Percentiles rank a stretch among this genome's conserved stretches.
Conservation (phyloP, 2,888 invertebrate genomes). For the Notocelia uddmanniana region DNA sequence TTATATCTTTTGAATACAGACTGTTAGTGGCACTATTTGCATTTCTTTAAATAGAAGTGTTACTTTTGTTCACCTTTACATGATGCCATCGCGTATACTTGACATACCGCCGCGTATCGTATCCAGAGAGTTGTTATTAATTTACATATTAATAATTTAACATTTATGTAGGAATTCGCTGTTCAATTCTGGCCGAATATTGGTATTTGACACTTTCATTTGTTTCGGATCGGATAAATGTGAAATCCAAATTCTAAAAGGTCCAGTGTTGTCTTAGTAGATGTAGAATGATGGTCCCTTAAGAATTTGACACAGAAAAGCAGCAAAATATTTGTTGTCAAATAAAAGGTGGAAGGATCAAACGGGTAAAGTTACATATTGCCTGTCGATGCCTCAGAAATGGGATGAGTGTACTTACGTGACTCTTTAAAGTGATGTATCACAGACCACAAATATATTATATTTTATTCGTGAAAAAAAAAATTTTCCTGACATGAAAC, state of each 20-base stretch:
- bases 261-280: neutral
- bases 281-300: neutral
- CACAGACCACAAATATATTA: neutral
- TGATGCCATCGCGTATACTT: no score
- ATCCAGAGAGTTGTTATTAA: no score
- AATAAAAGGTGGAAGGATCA: neutral
- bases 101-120: no score
- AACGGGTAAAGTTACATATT: neutral
- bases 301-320: neutral
- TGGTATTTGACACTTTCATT: no score
- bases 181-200: no score
- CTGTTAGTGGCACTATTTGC: no score
- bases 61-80: no score
- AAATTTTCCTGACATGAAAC: neutral
- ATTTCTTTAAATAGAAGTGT: no score
- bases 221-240: neutral
- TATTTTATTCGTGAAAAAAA: neutral
- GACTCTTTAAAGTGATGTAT: neutral
- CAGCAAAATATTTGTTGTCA: neutral
- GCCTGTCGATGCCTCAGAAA: neutral
- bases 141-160: no score
- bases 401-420: neutral
- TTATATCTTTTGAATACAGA: no score
- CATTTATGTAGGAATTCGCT: no score
- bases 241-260: neutral